Base-by-base conservation (phyloP, 1,140 invertebrate genomes). In the Aplysia californica region DNA sequence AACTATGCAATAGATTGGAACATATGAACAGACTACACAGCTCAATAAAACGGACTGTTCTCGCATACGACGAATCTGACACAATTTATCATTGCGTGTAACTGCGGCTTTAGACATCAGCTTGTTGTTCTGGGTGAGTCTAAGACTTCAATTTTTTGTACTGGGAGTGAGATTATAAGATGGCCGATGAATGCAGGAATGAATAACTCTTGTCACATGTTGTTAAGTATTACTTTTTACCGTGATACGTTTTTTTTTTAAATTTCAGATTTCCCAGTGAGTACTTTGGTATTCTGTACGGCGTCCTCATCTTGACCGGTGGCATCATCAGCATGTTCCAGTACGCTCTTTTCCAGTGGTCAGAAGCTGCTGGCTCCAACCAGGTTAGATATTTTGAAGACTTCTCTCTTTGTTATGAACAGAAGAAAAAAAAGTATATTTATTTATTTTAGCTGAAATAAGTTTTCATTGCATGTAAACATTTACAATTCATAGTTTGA, bases 241-340 rank as follows among this genome's bases (percentile, higher is more conserved):
- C n/a, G n/a, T n/a, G n/a, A n/a, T n/a, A n/a, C n/a, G n/a, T n/a
- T n/a, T 15, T 15, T 10, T 50, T 50, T 50, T 50, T 15, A 50
- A 50, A 35, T 56, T 61, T 21, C 73, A 85, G 83, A 69, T 85
- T 85, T 75, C 83, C 83, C 15, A 79, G 78, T 76, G 78, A 83
- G 56, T 85, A 83, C 66, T 85, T 85, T 74, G 83, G 82, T 18
- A 56, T 85, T 3, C 35, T 85, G 77, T 85, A 85, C 78, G 83
- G 83, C 18, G 31, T 82, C 1, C 71, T 85, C 76, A 81, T 83
- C 33, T 75, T 83, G 18, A 38, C 44, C 68, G 77, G 78, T 50
- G 83, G 83, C 21, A 36, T 81, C 5, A 35, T 85, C 66, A 70
- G 82, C 31, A 79, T 81, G 72, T 36, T 79, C 2, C 83, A 85